These are phyloP conservation scores for Aleadryas rufinucha DNA, from an alignment of 2,113 vertebrate species.

Conservation along the genomic window DNA sequence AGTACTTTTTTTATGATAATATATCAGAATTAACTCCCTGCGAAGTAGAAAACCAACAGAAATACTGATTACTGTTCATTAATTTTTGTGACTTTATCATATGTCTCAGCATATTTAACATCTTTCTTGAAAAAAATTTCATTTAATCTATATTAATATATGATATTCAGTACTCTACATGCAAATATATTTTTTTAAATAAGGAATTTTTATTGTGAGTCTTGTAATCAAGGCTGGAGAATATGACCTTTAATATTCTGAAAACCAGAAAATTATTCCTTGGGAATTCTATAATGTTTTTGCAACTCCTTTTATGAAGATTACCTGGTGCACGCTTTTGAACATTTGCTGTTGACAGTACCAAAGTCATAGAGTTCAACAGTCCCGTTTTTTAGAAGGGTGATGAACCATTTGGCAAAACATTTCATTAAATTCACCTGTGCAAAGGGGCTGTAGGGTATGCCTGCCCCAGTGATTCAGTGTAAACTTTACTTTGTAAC, in stretches of 20 bases:
- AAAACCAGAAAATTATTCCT: not conserved
- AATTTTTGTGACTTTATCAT: not conserved
- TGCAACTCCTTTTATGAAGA: not conserved
- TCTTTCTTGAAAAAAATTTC: not conserved
- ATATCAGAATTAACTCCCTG: conserved; percentile 21
- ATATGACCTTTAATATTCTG: not conserved
- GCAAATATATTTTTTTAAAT: not conserved
- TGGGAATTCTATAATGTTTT: not conserved
- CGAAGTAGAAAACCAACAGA: not conserved
- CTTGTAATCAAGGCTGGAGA: not conserved
- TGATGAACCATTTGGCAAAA: not conserved
- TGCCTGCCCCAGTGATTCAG: not conserved
- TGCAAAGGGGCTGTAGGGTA: not conserved
- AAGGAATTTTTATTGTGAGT: not conserved
- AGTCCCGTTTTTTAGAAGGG: not conserved
- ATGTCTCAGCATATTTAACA: not conserved
- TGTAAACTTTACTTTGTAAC: not conserved
- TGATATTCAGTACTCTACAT: not conserved
- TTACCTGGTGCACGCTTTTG: not conserved
- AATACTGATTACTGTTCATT: not conserved
- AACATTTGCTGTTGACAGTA: not conserved
- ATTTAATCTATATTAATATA: not conserved
- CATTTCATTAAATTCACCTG: not conserved
- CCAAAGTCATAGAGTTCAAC: not conserved
- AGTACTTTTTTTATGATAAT: not conserved